These are phyloP conservation scores for Choloepus didactylus DNA, from an alignment of 2,797 vertebrate genomes.

Conservation along the genomic window DNA sequence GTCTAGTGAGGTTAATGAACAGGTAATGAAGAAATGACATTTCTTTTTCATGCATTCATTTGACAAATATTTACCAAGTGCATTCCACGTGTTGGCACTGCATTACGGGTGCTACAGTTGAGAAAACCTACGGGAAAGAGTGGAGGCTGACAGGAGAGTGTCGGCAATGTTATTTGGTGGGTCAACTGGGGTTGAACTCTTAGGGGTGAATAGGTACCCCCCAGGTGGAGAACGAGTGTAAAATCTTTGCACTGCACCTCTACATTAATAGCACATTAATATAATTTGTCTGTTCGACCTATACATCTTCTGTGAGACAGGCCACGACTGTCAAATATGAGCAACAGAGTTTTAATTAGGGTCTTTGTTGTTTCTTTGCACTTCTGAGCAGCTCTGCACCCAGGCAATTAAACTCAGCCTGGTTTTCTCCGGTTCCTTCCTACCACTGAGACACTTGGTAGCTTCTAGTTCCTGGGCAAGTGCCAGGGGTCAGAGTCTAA, in stretches of 20 bases:
- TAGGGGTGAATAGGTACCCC: background rate
- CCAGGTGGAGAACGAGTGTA: rapidly evolving
- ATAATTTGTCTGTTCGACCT: background rate
- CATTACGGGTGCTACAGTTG: background rate
- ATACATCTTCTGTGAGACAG: background rate
- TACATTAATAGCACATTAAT: background rate
- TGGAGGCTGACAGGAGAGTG: background rate
- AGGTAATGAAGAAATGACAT: background rate
- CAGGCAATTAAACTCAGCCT: constrained; percentile 80
- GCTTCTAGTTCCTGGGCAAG: background rate
- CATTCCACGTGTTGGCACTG: background rate
- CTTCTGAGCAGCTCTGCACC: constrained; percentile 50
- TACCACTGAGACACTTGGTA: background rate
- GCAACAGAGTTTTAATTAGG: constrained; percentile 66
- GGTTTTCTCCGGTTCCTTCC: constrained; percentile 64
- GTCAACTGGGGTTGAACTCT: rapidly evolving
- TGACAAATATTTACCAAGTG: background rate
- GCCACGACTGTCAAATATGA: rapidly evolving
- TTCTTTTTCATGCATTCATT: background rate
- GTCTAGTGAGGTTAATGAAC: background rate
- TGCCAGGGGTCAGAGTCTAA: constrained; percentile 31
- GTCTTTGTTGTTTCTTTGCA: background rate
- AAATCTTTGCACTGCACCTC: background rate
- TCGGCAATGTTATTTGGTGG: rapidly evolving
- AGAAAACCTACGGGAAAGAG: background rate